These are phyloP conservation scores for Cheilosia soror DNA, from an alignment of 2,888 invertebrate species.

Conservation along the genomic window DNA sequence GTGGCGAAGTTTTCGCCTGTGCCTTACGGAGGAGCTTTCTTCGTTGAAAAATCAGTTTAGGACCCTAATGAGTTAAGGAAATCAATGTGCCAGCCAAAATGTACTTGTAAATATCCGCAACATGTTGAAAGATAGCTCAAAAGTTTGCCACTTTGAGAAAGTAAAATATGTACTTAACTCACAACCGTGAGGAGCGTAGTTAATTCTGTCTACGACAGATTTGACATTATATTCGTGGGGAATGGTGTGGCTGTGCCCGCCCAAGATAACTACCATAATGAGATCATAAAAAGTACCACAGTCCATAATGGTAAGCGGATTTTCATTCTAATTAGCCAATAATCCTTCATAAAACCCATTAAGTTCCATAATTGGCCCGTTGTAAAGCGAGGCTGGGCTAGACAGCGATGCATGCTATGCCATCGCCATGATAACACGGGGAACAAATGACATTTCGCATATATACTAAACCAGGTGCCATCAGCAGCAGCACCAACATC, in stretches of 20 bases:
- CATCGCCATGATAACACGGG: slow-evolving; percentile 47
- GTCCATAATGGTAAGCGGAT: slow-evolving; percentile 76
- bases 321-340: slow-evolving; percentile 77
- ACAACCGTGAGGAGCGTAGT: neutral
- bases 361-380: slow-evolving; percentile 57
- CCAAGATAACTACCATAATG: slow-evolving; percentile 76
- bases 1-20: slow-evolving; percentile 25
- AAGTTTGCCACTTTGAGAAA: neutral
- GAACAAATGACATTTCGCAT: slow-evolving; percentile 57
- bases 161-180: too few species aligned
- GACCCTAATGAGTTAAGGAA: slow-evolving; percentile 11
- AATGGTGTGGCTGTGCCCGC: slow-evolving; percentile 67
- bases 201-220: slow-evolving; percentile 43
- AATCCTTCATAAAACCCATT: slow-evolving; percentile 73
- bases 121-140: slow-evolving; percentile 2
- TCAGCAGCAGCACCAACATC: slow-evolving; percentile 41
- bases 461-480: slow-evolving; percentile 38
- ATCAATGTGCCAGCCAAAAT: slow-evolving; percentile 23
- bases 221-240: slow-evolving; percentile 18
- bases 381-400: slow-evolving; percentile 43
- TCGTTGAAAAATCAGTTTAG: slow-evolving; percentile 15
- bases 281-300: slow-evolving; percentile 72
- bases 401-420: slow-evolving; percentile 54
- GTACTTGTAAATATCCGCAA: slow-evolving; percentile 6
- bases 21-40: neutral